A percentile compares a stretch with the other conserved stretches of the same genome.
phyloP scores from a whole-genome alignment of 2,888 invertebrate species.

The Cancer borealis region DNA sequence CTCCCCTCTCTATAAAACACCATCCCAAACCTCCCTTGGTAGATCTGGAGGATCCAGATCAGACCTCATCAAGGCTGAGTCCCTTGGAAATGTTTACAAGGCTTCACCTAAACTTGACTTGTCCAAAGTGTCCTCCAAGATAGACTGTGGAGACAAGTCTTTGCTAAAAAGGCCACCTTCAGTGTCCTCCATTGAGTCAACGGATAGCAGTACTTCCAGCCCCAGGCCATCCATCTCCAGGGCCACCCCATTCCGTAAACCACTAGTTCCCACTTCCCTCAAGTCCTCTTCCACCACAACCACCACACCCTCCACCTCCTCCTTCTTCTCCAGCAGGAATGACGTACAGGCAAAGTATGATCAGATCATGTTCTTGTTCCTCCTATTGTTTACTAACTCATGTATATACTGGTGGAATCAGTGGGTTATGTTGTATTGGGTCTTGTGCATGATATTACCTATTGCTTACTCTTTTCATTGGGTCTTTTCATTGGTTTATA shows the following conservation, averaged over 20 bases:
- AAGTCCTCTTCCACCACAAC: constrained; percentile 58
- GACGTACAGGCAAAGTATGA: constrained; percentile 72
- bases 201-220: constrained; percentile 49
- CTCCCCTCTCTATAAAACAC: constrained; percentile 64
- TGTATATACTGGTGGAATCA: constrained; percentile 34
- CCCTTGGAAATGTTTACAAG: constrained; percentile 55
- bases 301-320: constrained; percentile 53
- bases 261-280: constrained; percentile 70
- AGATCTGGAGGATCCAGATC: constrained; percentile 54
- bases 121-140: constrained; percentile 67
- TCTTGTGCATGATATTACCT: background rate
- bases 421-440: background rate
- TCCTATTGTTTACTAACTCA: constrained; percentile 45
- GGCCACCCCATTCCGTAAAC: constrained; percentile 70
- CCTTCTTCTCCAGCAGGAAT: constrained; percentile 64
- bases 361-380: constrained; percentile 9
- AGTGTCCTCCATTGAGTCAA: constrained; percentile 64
- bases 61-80: constrained; percentile 60
- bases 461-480: background rate
- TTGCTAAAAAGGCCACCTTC: constrained; percentile 69
- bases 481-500: background rate
- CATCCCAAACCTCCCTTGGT: constrained; percentile 69
- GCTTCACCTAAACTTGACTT: constrained; percentile 59
- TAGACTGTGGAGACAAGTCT: constrained; percentile 72
- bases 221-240: constrained; percentile 56